Evolutionary conservation across 2,797 vertebrate genomes (phyloP).

Genomic region (Esox masquinongy): DNA sequence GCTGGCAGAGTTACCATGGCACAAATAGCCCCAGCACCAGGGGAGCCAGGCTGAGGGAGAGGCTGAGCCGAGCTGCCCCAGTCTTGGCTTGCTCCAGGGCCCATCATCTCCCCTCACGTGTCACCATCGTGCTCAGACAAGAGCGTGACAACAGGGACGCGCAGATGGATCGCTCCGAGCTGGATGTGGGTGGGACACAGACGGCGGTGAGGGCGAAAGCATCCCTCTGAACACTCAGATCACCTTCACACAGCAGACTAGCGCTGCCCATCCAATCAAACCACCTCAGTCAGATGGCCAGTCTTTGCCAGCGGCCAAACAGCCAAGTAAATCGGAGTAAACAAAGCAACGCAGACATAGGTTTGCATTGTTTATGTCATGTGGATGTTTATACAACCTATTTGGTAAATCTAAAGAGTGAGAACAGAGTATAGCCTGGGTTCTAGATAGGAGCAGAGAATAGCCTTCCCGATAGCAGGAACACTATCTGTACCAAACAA

Average conservation of each 20-base stretch:
- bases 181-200: slow-evolving; percentile 67
- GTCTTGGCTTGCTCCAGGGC: slow-evolving; percentile 33
- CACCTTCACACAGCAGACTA: slow-evolving; percentile 53
- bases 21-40: slow-evolving; percentile 62
- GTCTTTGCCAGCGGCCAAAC: slow-evolving; percentile 38
- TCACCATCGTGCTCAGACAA: neutral
- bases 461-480: no score
- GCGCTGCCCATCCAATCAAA: slow-evolving; percentile 36
- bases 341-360: neutral
- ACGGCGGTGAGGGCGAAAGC: slow-evolving; percentile 63
- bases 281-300: slow-evolving; percentile 33
- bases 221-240: slow-evolving; percentile 59
- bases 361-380: neutral
- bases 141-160: slow-evolving; percentile 61
- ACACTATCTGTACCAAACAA: no score
- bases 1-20: slow-evolving; percentile 72
- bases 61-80: slow-evolving; percentile 47
- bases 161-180: slow-evolving; percentile 67
- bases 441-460: neutral
- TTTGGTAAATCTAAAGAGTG: neutral
- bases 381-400: neutral
- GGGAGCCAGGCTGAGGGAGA: slow-evolving; percentile 56
- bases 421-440: neutral
- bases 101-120: slow-evolving; percentile 38
- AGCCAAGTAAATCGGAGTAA: neutral